Base-by-base conservation (phyloP, 2,888 invertebrate genomes). In the Lottia scabra region DNA sequence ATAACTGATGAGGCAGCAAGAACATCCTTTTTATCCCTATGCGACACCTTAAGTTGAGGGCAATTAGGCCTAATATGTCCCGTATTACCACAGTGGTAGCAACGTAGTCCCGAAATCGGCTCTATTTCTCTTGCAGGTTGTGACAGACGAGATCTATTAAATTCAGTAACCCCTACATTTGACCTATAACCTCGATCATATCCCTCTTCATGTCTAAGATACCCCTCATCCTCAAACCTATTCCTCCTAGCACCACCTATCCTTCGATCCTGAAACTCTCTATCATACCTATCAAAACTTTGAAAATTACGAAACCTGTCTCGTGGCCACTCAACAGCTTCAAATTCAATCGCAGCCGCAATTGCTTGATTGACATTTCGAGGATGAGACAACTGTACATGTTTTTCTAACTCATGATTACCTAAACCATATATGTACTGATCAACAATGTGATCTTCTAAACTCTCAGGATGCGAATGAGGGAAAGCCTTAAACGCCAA, bases 361-460 rank as follows among this genome's bases (percentile, higher is more conserved):
- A 65, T 65, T 12, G 65, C 65, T 65, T 65, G 30, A 13, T 65
- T 38, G 2, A 65, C n/a, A 27, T 27, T 65, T 23, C 16, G 38
- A 10, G 68, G 62, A 30, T 68, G 62, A 16, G 56, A 27, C 48
- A 68, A 63, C 27, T 23, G 16, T 8, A 68, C 56, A 13, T 63
- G 27, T 16, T 62, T 38, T 26, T 38, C 27, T 16, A 63, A 4
- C 12, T 68, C 68, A 48, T 8, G 16, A 38, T 68, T 13, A 5
- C 56, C 27, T 2, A 56, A n/a, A 16, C 38, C 63, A 16, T 64
- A 13, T 10, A 27, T 27, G 23, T 30, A 27, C 30, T 64, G 64
- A 0, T 56, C 56, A 56, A 56, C 56, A 19, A 19, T 19, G 1
- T 19, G 19, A 56, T 16, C 2, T 56, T 56, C 48, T 23, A 45